These are phyloP conservation scores for Pao palembangensis DNA, from an alignment of 2,113 vertebrate species.

Conservation along the genomic window DNA sequence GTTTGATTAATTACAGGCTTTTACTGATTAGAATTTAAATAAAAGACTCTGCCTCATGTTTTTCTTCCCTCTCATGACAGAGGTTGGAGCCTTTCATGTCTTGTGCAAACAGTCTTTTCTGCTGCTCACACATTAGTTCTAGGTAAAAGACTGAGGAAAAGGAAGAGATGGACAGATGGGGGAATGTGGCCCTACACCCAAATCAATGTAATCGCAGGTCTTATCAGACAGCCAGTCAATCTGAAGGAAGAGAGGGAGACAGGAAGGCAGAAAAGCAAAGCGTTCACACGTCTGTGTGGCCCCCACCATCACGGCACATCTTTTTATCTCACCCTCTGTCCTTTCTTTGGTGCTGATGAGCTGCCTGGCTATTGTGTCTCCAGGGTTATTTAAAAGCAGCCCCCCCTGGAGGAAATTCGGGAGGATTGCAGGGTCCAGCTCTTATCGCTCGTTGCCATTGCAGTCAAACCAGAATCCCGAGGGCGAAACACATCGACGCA, in stretches of 20 bases:
- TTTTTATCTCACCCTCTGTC: conserved; percentile 29
- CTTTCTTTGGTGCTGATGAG: conserved; percentile 63
- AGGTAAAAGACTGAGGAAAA: neutral
- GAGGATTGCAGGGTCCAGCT: conserved; percentile 27
- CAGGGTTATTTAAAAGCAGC: conserved; percentile 62
- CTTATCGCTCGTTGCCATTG: conserved; percentile 68
- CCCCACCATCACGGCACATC: conserved; percentile 1
- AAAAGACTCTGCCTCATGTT: too few species aligned
- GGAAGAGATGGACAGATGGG: conserved; percentile 37
- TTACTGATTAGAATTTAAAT: too few species aligned
- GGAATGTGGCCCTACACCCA: conserved; percentile 54
- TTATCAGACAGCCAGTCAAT: conserved; percentile 70
- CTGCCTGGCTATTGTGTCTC: conserved; percentile 58
- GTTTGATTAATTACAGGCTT: too few species aligned
- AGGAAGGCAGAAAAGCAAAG: conserved; percentile 14
- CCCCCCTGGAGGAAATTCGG: conserved; percentile 58
- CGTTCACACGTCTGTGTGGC: neutral
- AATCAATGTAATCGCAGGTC: conserved; percentile 76
- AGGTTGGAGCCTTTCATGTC: neutral
- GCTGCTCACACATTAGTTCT: too few species aligned
- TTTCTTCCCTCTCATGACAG: conserved; percentile 10
- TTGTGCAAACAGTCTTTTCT: conserved; percentile 1
- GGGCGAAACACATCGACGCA: conserved; percentile 57
- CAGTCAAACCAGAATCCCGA: conserved; percentile 56
- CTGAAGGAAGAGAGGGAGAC: conserved; percentile 30